Percentiles rank a stretch among this genome's conserved stretches.
Evolutionary conservation across 2,888 invertebrate genomes (phyloP).

Genomic region (Chymomyza fuscimana): DNA sequence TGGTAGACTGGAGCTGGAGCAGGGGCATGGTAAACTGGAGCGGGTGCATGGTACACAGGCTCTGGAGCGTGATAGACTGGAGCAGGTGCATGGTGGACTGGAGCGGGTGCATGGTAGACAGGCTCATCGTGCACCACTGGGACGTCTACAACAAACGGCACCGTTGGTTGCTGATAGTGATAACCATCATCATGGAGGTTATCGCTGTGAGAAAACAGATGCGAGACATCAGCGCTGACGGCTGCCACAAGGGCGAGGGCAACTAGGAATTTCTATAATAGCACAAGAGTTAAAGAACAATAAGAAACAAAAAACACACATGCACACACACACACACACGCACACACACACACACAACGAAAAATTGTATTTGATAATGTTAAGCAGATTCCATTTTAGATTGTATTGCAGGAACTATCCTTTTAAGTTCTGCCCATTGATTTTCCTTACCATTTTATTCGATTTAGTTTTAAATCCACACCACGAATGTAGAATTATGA

Average conservation of each 20-base stretch:
- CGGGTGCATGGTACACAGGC: slow-evolving; percentile 26
- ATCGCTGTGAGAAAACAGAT: slow-evolving; percentile 72
- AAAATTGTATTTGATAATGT: background rate
- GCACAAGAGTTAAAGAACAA: background rate
- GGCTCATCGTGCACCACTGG: slow-evolving; percentile 45
- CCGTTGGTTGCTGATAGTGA: slow-evolving; percentile 60
- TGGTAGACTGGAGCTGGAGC: slow-evolving; percentile 18
- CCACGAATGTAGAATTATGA: slow-evolving; percentile 74
- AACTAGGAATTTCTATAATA: slow-evolving; percentile 72
- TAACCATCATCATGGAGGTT: slow-evolving; percentile 75
- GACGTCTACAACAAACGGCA: slow-evolving; percentile 65
- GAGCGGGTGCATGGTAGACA: slow-evolving; percentile 7
- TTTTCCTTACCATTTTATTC: slow-evolving; percentile 71
- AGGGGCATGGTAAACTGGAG: slow-evolving; percentile 24
- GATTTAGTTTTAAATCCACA: slow-evolving; percentile 71
- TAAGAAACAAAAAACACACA: background rate
- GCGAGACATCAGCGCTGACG: slow-evolving; percentile 75
- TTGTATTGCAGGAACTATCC: background rate
- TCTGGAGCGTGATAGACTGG: slow-evolving; percentile 17
- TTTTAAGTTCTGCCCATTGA: background rate
- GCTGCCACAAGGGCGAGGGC: slow-evolving; percentile 72
- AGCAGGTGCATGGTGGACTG: slow-evolving; percentile 17
- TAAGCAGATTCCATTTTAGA: background rate
- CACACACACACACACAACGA: too few relatives aligned
- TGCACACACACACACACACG: too few relatives aligned